Conservation (phyloP, 2,113 vertebrate species). For the Lophius piscatorius region DNA sequence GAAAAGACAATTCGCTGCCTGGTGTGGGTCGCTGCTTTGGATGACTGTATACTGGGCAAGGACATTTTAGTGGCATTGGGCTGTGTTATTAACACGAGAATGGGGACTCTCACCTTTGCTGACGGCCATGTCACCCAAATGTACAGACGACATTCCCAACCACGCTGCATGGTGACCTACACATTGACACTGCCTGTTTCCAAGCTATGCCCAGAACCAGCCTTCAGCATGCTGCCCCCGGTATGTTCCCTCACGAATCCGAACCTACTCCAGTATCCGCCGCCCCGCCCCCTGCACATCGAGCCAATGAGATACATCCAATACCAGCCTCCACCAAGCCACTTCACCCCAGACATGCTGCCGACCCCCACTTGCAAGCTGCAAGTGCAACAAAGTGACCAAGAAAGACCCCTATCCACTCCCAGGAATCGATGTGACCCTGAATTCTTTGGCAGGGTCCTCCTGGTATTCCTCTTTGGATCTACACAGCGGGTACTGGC, state of each 20-base stretch:
- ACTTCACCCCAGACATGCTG: too few relatives aligned
- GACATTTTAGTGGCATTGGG: background rate
- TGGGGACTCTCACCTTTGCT: background rate
- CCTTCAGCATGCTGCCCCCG: too few relatives aligned
- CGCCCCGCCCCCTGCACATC: too few relatives aligned
- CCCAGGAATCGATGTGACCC: background rate
- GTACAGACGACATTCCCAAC: background rate
- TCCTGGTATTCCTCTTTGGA: background rate
- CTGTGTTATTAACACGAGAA: conserved; percentile 6
- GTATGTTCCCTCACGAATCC: too few relatives aligned
- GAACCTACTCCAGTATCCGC: too few relatives aligned
- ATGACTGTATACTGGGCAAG: conserved; percentile 1
- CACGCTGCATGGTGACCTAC: too few relatives aligned
- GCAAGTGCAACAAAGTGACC: conserved; percentile 2
- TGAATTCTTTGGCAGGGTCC: conserved; percentile 7
- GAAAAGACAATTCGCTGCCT: background rate
- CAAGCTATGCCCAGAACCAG: too few relatives aligned
- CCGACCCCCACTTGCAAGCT: too few relatives aligned
- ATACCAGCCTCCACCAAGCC: too few relatives aligned
- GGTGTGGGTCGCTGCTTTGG: background rate
- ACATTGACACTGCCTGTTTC: too few relatives aligned
- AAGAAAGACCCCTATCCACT: conserved; percentile 6
- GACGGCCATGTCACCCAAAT: background rate
- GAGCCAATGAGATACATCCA: too few relatives aligned
- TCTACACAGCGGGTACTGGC: background rate